Evolutionary conservation across 2,113 vertebrate species (phyloP), one percentile per base, ranked within the genome.

Genomic region (Pontoporia blainvillei): DNA sequence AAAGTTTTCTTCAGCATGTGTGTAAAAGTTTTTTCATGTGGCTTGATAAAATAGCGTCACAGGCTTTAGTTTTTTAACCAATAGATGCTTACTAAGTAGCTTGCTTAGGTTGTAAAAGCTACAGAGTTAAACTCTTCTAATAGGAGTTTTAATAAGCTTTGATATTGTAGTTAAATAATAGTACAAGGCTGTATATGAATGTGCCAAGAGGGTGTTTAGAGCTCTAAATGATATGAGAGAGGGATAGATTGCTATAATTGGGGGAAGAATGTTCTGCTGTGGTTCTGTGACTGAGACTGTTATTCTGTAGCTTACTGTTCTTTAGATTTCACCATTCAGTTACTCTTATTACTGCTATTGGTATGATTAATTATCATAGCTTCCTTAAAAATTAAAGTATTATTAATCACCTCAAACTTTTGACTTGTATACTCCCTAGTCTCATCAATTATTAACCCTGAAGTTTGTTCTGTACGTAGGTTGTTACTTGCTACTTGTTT

Each of bases 21-120:
- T 64, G 61, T 85, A 46, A 44, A 67, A n/a, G n/a, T 62, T 94
- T 92, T 76, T 46, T 21, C 64, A 41, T 95, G 29, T 88, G 71
- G 6, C 46, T 86, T 87, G 49, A 94, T 96, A 95, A 84, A 95
- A 49, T 79, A 62, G 17, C 27, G 6, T 64, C 14, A 41, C 39
- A 95, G n/a, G 15, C 41, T 91, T 92, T 41, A 72, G 90, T 93
- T 18, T 88, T 88, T 90, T 93, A 91, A 75, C 76, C 27, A 86
- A 1, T 73, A 86, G 4, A 31, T 90, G 6, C 36, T 95, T 84
- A 72, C 72, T 78, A 8, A 94, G n/a, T n/a, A 91, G 8, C 36
- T 49, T 92, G 29, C 20, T 62, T 69, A 21, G 49, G 20, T 86
- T 96, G 5, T 91, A 81, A 92, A 92, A 81, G 46, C 83, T 96